Base-by-base conservation (phyloP, 2,797 vertebrate species). In the Tadarida brasiliensis region DNA sequence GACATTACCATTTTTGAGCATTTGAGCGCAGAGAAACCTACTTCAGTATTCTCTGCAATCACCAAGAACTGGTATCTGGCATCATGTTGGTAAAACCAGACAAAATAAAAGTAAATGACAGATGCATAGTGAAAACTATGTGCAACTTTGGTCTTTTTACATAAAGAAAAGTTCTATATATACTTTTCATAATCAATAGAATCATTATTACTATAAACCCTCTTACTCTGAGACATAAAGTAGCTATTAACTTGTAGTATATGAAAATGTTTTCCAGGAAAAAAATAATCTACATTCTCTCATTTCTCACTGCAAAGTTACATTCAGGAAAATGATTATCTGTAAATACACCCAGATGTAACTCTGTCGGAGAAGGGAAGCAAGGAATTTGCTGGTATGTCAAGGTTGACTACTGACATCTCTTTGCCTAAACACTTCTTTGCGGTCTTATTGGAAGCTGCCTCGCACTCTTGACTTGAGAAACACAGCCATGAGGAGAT, bases 261-360 rank as follows among this genome's bases (percentile, higher is more conserved):
- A 81, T 33, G 16, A 87, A 90, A 93, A 92, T 16, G 5, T 33
- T 87, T 94, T n/a, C 59, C 82, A 88, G 54, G 14, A 82, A 89
- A 80, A 51, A 33, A 44, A 49, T 5, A 91, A 44, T 9, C n/a
- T 74, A n/a, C 28, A 15, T 65, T 59, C 30, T 49, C 70, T 73
- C 51, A 86, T 63, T 77, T 76, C 11, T 65, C 56, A 49, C 17
- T 86, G 7, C 1, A 92, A 83, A 67, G 49, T 71, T 63, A 73
- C 47, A 65, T 49, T 57, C 24, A 76, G 54, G 33, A 92, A 87
- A 83, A 86, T 15, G 26, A 68, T 11, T 24, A 74, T 20, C 61
- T 90, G 2, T 84, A 47, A 92, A 56, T 49, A 91, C 1, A 83
- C 30, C 24, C 22, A 24, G 39, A 20, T 28, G 0, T 35, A 67